Evolutionary conservation across 2,888 invertebrate species (phyloP).

Genomic region (Acanthosoma haemorrhoidale): DNA sequence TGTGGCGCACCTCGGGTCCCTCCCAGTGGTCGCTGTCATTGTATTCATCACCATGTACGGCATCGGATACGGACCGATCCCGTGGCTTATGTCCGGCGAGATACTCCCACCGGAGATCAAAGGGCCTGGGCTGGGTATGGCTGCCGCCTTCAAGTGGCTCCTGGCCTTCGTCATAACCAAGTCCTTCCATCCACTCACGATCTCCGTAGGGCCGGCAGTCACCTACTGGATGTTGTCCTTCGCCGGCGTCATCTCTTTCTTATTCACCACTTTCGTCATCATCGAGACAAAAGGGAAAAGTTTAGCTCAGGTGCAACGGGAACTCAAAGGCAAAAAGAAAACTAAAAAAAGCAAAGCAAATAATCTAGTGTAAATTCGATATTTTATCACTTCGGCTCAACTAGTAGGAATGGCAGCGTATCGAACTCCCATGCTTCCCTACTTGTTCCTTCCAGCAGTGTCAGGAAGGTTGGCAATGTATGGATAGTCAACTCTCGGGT

Average conservation of each 20-base stretch:
- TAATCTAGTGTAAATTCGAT: too few species aligned
- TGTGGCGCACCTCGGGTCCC: conserved; percentile 58
- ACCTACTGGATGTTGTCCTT: conserved; percentile 63
- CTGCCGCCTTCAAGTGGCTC: conserved; percentile 70
- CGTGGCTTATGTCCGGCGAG: conserved; percentile 75
- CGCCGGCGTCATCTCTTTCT: conserved; percentile 54
- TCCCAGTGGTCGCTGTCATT: conserved; percentile 61
- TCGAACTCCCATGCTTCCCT: too few species aligned
- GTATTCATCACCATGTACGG: conserved; percentile 63
- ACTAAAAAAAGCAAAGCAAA: too few species aligned
- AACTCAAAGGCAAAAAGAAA: conserved; percentile 53
- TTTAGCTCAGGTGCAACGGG: conserved; percentile 53
- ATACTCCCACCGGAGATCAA: conserved; percentile 66
- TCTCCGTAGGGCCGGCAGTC: conserved; percentile 53
- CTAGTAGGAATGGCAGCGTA: too few species aligned
- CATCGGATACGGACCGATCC: conserved; percentile 72
- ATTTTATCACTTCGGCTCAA: too few species aligned
- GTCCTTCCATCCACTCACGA: conserved; percentile 57
- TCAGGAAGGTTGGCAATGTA: too few species aligned
- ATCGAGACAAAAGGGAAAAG: conserved; percentile 63
- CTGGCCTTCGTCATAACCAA: conserved; percentile 65
- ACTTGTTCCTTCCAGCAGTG: too few species aligned
- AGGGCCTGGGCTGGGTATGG: conserved; percentile 66
- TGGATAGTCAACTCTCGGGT: too few species aligned
- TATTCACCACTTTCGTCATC: conserved; percentile 60